Evolutionary conservation across 2,113 vertebrate species (phyloP).

Genomic region (Corapipo altera): DNA sequence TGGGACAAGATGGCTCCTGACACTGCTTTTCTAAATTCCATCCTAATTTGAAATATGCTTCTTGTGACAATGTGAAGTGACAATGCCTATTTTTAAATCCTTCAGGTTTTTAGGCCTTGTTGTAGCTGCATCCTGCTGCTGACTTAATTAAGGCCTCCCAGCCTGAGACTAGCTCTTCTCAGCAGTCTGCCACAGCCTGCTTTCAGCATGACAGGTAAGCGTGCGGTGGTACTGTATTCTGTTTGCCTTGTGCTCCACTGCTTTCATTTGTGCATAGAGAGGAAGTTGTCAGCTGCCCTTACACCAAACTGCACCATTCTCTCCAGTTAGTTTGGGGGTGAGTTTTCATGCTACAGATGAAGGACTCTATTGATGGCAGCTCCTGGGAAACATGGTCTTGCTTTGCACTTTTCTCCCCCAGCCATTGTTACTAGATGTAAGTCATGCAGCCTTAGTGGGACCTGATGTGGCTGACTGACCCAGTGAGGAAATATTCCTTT

Average conservation of each 20-base stretch:
- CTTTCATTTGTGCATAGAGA: not conserved
- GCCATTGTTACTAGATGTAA: not conserved
- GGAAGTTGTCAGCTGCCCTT: not conserved
- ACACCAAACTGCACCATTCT: not conserved
- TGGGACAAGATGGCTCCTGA: not conserved
- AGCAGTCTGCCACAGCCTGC: not conserved
- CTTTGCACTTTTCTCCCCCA: not conserved
- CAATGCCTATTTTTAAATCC: not conserved
- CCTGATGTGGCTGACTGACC: not conserved
- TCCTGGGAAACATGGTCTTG: not conserved
- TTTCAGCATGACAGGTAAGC: accelerated
- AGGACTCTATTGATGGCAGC: not conserved
- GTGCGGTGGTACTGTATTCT: not conserved
- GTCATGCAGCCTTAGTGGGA: not conserved
- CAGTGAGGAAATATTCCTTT: not conserved
- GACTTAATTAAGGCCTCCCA: not conserved
- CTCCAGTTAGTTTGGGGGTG: not conserved
- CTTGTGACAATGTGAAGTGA: not conserved
- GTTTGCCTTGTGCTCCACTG: not conserved
- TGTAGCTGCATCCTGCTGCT: not conserved
- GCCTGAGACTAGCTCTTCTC: not conserved
- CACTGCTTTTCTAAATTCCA: not conserved
- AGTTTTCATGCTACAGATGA: not conserved
- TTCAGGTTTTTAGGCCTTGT: not conserved
- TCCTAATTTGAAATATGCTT: not conserved